Evolutionary conservation across 2,797 vertebrate genomes (phyloP).

Genomic region (Babyrousa celebensis): DNA sequence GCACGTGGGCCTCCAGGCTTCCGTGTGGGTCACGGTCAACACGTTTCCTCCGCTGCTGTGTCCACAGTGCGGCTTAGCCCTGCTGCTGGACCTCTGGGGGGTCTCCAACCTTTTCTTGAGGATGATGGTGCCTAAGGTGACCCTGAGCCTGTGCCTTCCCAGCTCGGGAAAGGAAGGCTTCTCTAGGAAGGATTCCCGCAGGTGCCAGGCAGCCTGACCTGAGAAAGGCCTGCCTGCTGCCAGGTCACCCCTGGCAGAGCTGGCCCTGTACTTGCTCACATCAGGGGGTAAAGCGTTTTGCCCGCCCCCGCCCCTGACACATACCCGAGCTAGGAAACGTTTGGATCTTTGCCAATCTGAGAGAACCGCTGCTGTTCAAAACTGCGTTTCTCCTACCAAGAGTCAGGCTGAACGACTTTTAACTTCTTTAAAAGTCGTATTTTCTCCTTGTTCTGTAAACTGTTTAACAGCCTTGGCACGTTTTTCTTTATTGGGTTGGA

Average conservation of each 20-base stretch:
- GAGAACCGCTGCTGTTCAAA: neutral
- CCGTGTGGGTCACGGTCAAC: no score
- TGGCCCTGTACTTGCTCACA: rapidly evolving
- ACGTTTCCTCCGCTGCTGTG: neutral
- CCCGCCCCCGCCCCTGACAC: neutral
- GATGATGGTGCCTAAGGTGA: no score
- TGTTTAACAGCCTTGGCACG: neutral
- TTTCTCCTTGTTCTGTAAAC: neutral
- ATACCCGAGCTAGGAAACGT: neutral
- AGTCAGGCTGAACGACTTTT: neutral
- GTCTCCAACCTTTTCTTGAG: neutral
- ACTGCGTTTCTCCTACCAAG: neutral
- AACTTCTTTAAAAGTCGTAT: neutral
- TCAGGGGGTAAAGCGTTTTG: rapidly evolving
- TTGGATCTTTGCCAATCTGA: neutral
- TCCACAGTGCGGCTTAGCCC: neutral
- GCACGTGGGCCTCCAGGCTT: neutral
- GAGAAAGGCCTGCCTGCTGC: neutral
- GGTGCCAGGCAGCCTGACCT: neutral
- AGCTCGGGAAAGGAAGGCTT: no score
- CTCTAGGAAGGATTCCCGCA: neutral
- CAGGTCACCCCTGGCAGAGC: rapidly evolving
- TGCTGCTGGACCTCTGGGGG: rapidly evolving
- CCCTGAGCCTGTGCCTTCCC: neutral
- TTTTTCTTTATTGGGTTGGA: neutral